Evolutionary conservation across 1,140 invertebrate genomes (phyloP).

Genomic region (Pogonomyrmex californicus): DNA sequence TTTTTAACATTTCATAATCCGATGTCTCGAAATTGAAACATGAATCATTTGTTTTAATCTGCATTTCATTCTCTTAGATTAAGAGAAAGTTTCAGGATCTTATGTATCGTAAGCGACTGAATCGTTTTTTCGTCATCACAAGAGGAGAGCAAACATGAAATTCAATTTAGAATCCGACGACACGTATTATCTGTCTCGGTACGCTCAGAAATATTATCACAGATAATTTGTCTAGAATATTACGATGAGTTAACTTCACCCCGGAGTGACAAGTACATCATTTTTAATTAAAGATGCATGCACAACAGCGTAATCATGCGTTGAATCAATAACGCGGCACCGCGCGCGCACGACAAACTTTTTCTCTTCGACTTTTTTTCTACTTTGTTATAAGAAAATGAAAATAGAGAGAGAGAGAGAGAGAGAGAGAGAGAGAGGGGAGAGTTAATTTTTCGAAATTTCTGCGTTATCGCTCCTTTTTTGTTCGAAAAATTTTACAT

Average conservation of each 20-base stretch:
- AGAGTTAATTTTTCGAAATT: background rate
- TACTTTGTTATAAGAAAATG: background rate
- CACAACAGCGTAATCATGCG: conserved; percentile 51
- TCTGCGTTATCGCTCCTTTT: background rate
- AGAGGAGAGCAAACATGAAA: conserved; percentile 50
- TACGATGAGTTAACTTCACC: conserved; percentile 66
- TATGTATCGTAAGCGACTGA: background rate
- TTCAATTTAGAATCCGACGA: conserved; percentile 71
- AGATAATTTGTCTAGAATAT: conserved; percentile 71
- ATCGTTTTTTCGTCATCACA: conserved; percentile 33
- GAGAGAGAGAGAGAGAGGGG: too few species aligned
- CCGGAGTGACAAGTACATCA: conserved; percentile 62
- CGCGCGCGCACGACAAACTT: conserved; percentile 46
- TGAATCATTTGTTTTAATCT: background rate
- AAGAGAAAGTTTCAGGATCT: background rate
- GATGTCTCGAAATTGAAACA: background rate
- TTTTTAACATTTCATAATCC: background rate
- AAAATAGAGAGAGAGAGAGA: background rate
- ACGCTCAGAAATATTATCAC: conserved; percentile 69
- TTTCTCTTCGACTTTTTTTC: background rate
- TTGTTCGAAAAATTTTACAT: background rate
- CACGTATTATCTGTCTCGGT: conserved; percentile 69
- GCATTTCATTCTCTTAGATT: background rate
- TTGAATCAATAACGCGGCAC: conserved; percentile 55
- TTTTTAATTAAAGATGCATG: conserved; percentile 69